Base-by-base conservation (phyloP, 2,888 invertebrate genomes). In the Myopa testacea region DNA sequence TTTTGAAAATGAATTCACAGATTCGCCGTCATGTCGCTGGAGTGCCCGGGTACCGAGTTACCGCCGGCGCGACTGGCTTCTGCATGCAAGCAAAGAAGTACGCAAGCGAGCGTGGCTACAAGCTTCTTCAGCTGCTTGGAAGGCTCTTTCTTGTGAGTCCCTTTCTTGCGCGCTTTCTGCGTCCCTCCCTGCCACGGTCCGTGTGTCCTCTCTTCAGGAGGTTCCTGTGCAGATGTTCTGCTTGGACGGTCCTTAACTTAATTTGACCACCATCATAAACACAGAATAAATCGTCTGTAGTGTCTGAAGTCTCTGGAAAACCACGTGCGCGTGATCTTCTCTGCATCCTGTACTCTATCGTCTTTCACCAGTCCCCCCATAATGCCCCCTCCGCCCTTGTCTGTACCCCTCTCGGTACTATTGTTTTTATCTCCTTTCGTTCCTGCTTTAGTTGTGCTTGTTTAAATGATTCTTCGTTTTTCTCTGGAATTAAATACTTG, bases 1-100 rank as follows among this genome's bases (percentile, higher is more conserved):
- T 68, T 75, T 75, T 55, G 7, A 68, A 68, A 75, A 75, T 58
- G 75, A 58, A 75, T 75, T 75, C 58, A 62, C 75, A 75, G 68
- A 68, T 75, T 75, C 58, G 67, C 67, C 67, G 75, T 67, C 75
- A 75, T 75, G 67, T 68, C 34, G 71, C 73, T 45, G 45, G 70
- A 62, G 34, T 34, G 63, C 34, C 12, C 7, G n/a, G 50, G 45
- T 37, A 71, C 37, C 38, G 34, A 60, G 62, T 62, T 19, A 12
- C n/a, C 60, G 19, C 14, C 71, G 7, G 26, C 69, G n/a, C 40
- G 4, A n/a, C 67, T 4, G 40, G 34, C 26, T 19, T n/a, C n/a
- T 6, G 45, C 50, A 69, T 68, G 38, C 45, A 69, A 69, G 26
- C 34, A 12, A 69, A 5, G 26, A 19, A 34, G 26, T 1, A 50